A percentile compares a stretch with the other conserved stretches of the same genome.
These are phyloP conservation scores for Hermaeophaga mercurialis DNA, from an alignment of 2,888 invertebrate genomes.

Conservation along the genomic window DNA sequence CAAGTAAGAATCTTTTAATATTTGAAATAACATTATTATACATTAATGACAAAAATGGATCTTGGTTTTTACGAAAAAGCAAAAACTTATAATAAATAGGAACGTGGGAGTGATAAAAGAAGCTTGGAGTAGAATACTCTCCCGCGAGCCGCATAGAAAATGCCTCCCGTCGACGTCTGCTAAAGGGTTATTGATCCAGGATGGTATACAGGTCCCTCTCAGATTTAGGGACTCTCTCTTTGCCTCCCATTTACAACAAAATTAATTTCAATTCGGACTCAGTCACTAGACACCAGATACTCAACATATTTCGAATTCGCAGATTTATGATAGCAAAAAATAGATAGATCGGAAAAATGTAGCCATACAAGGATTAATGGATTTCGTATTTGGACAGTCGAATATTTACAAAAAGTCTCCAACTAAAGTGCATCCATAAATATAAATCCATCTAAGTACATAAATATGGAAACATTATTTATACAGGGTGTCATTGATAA, in stretches of 20 bases:
- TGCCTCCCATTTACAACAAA: constrained; percentile 1
- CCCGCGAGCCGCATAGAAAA: neutral
- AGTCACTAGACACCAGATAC: neutral
- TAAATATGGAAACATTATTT: too few species aligned
- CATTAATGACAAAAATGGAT: neutral
- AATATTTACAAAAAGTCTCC: too few species aligned
- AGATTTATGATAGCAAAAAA: too few species aligned
- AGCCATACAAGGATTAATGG: too few species aligned
- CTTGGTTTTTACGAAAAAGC: neutral
- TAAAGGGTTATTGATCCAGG: constrained; percentile 12
- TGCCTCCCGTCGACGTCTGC: neutral
- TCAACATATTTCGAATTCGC: too few species aligned
- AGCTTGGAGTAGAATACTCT: constrained; percentile 1
- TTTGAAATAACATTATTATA: neutral
- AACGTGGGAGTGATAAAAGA: constrained; percentile 5
- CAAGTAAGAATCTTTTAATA: too few species aligned
- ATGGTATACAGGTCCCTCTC: constrained; percentile 3
- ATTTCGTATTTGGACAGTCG: too few species aligned
- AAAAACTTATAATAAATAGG: constrained; percentile 8
- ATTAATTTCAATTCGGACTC: constrained; percentile 8
- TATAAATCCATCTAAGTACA: too few species aligned
- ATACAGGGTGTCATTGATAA: too few species aligned
- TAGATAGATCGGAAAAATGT: too few species aligned
- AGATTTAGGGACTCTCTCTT: constrained; percentile 4
- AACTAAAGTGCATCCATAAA: too few species aligned